Evolutionary conservation across 2,113 vertebrate genomes (phyloP), one percentile per base, ranked within the genome.

Genomic region (Salvelinus namaycush): DNA sequence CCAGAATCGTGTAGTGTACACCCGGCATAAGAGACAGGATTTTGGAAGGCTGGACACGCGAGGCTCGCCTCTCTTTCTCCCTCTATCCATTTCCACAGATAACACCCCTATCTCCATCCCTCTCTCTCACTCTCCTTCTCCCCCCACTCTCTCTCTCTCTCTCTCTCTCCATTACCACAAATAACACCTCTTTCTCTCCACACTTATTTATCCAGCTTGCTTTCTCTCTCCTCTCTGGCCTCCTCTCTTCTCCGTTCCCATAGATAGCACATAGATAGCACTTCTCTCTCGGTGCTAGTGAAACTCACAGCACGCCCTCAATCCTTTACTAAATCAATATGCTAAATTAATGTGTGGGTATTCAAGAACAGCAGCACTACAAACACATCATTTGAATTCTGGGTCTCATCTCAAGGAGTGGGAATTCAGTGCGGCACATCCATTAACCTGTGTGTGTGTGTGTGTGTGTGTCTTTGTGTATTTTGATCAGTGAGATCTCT

Each of bases 401-500:
- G 72, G 13, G 65, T 31, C 18, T 39, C 18, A 16, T 31, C 29
- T 68, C 14, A n/a, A 34, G 29, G 31, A 39, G 31, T n/a, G 7
- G n/a, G 16, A 1, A 62, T 62, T 62, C 20, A 22, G 16, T 5
- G 51, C 4, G 1, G 51, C 51, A 18, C 51, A 54, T 54, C 51
- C 51, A 54, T 5, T 18, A 14, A 54, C 51, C 16, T 54, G 13
- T 16, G 14, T 54, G 49, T 51, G 49, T 51, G 49, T 14, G 48
- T 51, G 48, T 51, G 48, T 51, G 49, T 54, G 16, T 18, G 14
- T 18, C 14, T 51, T 14, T 54, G 51, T 54, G 51, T 54, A 0
- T 65, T 67, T 68, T 83, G 81, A 90, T 88, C 80, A 81, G 84
- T 5, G 29, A 31, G 12, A 31, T 68, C 1, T 34, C 6, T 31